Evolutionary conservation across 2,797 vertebrate genomes (phyloP).

Genomic region (Chrosomus eos): DNA sequence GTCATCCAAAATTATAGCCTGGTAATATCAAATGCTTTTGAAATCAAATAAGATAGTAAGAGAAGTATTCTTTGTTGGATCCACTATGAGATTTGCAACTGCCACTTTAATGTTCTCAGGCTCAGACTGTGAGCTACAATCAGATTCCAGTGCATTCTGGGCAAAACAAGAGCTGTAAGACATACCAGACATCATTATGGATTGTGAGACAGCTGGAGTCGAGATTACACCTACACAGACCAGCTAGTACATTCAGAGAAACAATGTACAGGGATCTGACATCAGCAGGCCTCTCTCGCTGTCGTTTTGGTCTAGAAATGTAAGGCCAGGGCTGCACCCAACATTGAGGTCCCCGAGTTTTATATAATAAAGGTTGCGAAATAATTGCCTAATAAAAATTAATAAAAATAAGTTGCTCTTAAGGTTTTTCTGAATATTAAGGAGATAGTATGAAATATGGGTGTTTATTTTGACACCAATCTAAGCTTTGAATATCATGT

Average conservation of each 20-base stretch:
- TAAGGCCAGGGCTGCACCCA: not conserved
- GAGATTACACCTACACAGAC: slow-evolving; percentile 33
- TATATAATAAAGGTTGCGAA: not conserved
- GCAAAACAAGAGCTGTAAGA: slow-evolving; percentile 16
- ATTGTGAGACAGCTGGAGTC: slow-evolving; percentile 11
- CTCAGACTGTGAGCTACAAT: slow-evolving; percentile 16
- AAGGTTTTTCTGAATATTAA: not conserved
- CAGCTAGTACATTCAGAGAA: not conserved
- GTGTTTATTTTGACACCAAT: not conserved
- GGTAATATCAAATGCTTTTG: slow-evolving; percentile 23
- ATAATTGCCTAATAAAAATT: not conserved
- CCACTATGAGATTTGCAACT: slow-evolving; percentile 27
- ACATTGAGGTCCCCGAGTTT: not conserved
- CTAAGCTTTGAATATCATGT: not conserved
- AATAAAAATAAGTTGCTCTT: not conserved
- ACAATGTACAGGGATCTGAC: not conserved
- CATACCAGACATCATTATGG: slow-evolving; percentile 32
- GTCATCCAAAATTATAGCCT: not conserved
- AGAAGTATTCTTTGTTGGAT: slow-evolving; percentile 2
- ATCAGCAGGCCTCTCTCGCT: not conserved
- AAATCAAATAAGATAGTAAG: slow-evolving; percentile 29
- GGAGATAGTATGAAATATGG: not conserved
- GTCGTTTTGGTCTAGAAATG: not conserved
- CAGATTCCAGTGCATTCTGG: not conserved
- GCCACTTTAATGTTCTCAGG: not conserved